phyloP scores from a whole-genome alignment of 2,113 vertebrate species.

The Triplophysa siluroides region DNA sequence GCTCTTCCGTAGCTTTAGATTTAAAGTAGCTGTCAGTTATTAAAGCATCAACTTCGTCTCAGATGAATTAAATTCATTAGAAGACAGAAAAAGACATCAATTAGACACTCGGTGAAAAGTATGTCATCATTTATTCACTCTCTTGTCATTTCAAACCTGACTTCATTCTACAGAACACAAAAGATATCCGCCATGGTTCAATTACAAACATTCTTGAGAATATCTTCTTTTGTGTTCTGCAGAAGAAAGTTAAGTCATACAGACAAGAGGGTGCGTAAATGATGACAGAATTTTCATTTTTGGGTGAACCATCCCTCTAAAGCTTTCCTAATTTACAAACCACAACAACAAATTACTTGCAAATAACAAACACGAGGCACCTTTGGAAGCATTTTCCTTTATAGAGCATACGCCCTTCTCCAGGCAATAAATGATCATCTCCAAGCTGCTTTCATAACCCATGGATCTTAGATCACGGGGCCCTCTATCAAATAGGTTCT shows the following conservation, averaged over 20 bases:
- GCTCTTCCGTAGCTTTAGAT: background rate
- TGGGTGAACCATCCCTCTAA: no score
- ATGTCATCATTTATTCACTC: no score
- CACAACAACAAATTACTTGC: background rate
- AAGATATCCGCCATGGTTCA: no score
- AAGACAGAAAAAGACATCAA: no score
- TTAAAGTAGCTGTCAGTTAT: background rate
- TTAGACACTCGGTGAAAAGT: no score
- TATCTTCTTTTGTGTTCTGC: no score
- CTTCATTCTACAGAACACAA: no score
- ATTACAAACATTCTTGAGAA: no score
- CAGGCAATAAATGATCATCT: background rate
- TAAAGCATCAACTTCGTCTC: background rate
- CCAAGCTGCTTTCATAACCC: background rate
- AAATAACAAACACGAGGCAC: background rate
- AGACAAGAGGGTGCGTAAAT: no score
- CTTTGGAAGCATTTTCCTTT: background rate
- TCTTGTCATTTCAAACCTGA: no score
- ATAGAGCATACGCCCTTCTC: background rate
- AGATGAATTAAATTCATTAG: background rate
- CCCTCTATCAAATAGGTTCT: slow-evolving; percentile 10
- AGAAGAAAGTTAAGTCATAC: no score
- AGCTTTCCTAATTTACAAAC: background rate
- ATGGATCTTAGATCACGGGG: background rate
- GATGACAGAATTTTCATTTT: no score